Evolutionary conservation across 2,113 vertebrate species (phyloP).

Genomic region (Hydrolagus affinis): DNA sequence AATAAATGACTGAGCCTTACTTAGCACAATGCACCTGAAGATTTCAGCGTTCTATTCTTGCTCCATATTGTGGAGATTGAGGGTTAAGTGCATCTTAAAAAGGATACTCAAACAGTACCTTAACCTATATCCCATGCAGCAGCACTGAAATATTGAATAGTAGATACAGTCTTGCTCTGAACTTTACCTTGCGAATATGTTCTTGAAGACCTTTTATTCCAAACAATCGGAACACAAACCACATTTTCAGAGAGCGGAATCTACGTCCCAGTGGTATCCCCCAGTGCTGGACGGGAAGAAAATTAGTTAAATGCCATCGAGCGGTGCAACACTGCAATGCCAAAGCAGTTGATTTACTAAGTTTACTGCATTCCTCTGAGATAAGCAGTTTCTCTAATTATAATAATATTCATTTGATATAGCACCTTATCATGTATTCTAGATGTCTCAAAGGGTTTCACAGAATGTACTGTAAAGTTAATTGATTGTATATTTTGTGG

Average conservation of each 20-base stretch:
- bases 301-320: slow-evolving; percentile 9
- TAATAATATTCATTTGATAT: too few relatives aligned
- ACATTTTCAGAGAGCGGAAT: slow-evolving; percentile 90
- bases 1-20: background rate
- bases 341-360: background rate
- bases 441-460: too few relatives aligned
- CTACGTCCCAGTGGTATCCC: slow-evolving; percentile 86
- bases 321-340: too few relatives aligned
- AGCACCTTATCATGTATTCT: too few relatives aligned
- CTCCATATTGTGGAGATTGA: too few relatives aligned
- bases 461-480: too few relatives aligned
- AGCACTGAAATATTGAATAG: too few relatives aligned
- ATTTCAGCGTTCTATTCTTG: background rate
- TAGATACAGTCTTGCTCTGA: too few relatives aligned
- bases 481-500: too few relatives aligned
- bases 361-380: background rate
- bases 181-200: slow-evolving; percentile 74
- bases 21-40: background rate
- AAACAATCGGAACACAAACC: slow-evolving; percentile 89
- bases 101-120: too few relatives aligned
- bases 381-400: background rate
- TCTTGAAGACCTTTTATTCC: slow-evolving; percentile 77
- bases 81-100: too few relatives aligned
- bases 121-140: too few relatives aligned
- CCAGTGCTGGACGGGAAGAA: slow-evolving; percentile 71